phyloP scores from a whole-genome alignment of 2,797 vertebrate genomes.

The Rhadinocentrus ornatus region DNA sequence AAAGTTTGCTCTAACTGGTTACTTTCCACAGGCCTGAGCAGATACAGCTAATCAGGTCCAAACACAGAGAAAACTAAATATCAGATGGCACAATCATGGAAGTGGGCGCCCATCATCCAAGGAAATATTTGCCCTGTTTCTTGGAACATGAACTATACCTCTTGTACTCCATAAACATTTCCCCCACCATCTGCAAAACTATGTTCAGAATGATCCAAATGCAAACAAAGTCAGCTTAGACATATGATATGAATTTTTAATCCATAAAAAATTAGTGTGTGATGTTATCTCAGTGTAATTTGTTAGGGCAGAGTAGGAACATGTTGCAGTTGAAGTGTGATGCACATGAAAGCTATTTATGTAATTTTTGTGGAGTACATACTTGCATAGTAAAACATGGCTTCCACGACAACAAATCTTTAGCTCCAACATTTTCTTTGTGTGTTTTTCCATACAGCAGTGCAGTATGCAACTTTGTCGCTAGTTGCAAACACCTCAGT shows the following conservation, averaged over 20 bases:
- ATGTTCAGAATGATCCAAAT: neutral
- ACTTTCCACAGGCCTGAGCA: neutral
- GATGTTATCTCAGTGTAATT: neutral
- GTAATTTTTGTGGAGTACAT: neutral
- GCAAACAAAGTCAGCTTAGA: neutral
- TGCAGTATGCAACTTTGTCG: neutral
- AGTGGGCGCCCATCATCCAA: no score
- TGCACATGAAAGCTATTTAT: neutral
- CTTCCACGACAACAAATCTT: neutral
- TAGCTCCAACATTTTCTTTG: neutral
- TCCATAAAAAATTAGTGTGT: neutral
- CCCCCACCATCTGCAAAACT: neutral
- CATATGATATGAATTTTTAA: neutral
- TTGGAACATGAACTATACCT: neutral
- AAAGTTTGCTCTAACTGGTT: neutral
- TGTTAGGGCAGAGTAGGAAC: neutral
- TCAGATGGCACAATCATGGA: neutral
- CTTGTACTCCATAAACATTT: neutral
- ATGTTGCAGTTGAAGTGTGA: neutral
- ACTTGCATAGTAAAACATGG: neutral
- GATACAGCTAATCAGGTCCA: neutral
- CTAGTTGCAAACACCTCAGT: neutral
- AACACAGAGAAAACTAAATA: constrained; percentile 4
- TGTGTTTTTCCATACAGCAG: neutral
- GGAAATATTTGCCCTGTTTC: neutral